These are phyloP conservation scores for Rattus rattus DNA, from an alignment of 2,113 vertebrate genomes.

Conservation along the genomic window DNA sequence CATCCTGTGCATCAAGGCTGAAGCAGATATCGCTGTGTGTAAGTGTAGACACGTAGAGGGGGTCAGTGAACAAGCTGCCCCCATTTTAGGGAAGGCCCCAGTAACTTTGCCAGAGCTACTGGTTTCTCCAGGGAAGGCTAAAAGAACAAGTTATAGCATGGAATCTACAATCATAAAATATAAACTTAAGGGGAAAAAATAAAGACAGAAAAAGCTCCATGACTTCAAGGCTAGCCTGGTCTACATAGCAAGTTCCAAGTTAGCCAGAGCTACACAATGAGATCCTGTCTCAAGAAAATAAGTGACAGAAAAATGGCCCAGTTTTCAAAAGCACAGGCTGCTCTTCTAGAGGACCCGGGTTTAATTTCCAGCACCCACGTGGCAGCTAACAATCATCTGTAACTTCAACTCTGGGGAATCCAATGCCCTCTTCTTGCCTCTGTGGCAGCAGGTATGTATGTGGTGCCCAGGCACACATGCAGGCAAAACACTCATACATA, in stretches of 20 bases:
- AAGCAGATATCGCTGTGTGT: background rate
- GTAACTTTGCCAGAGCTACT: background rate
- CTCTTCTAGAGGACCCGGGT: background rate
- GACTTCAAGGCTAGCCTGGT: background rate
- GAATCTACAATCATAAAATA: conserved; percentile 53
- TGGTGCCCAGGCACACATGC: background rate
- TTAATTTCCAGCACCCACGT: background rate
- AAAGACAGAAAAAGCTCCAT: background rate
- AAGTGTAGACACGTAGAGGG: background rate
- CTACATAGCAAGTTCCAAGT: background rate
- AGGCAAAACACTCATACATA: background rate
- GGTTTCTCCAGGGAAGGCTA: background rate
- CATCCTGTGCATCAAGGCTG: background rate
- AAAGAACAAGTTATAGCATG: background rate
- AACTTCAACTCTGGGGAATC: background rate
- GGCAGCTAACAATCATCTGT: background rate
- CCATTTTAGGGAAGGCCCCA: background rate
- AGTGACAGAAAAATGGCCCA: too few species aligned
- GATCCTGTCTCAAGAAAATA: background rate
- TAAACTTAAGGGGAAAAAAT: background rate
- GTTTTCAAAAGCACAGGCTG: background rate
- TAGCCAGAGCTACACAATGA: background rate
- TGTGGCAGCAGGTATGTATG: background rate
- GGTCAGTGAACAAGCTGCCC: background rate
- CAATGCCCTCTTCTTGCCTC: background rate